Base-by-base conservation (phyloP, 2,888 invertebrate species). In the Cataglyphis rosenhaueri region DNA sequence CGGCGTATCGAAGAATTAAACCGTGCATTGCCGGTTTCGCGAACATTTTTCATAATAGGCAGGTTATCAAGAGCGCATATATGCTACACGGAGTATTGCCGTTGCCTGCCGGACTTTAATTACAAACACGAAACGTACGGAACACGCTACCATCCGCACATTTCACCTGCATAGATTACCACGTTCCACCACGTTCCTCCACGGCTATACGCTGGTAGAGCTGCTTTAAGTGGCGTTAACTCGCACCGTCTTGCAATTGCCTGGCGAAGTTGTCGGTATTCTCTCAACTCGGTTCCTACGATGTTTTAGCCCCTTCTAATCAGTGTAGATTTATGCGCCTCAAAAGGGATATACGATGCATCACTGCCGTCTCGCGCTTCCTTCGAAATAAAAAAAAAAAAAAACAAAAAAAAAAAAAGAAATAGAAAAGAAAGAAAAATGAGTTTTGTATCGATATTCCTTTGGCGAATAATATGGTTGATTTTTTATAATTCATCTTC, bases 41-140 rank as follows among this genome's bases (percentile, higher is more conserved):
- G 65, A 59, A 78, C 84, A 88, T 86, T 88, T 88, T 88, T 88
- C 82, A 83, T 86, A 88, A 84, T 66, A 70, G 76, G 61, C 71
- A 38, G 64, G 70, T 88, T 88, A 88, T 88, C 85, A 57, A 57
- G 44, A 32, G 41, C 18, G 32, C 38, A 1, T 74, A 44, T 57
- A 44, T 52, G 38, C 61, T 25, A 25, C 32, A 57, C 48, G 57
- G 21, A 79, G 59, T 74, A 81, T 48, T 81, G 59, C 81, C 62
- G 61, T 73, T 64, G 65, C 86, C 78, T 84, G 84, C 81, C 86
- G 82, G 85, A 85, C 87, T 90, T 90, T 91, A 91, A 91, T 91
- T 91, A 91, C 87, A 85, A 85, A 82, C 91, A 90, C 87, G 91
- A 89, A 90, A 89, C 90, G 88, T 86, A 85, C 85, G 86, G 85